Conservation (phyloP, 2,797 vertebrate genomes). For the Aotus griseimembra region DNA sequence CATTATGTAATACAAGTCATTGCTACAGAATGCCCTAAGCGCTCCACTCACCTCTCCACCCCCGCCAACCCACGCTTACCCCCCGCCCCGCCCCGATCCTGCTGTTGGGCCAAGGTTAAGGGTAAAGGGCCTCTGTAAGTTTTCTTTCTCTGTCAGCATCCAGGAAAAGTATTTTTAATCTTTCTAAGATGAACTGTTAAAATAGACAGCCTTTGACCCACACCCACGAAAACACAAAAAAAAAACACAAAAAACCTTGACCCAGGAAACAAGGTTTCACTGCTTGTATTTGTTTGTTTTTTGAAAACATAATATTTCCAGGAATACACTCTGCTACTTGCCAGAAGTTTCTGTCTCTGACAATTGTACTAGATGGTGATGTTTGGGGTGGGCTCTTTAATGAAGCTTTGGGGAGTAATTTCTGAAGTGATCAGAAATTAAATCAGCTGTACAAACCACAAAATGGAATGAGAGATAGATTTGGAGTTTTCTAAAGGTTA, state of each 20-base stretch:
- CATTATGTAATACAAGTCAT: constrained; percentile 84
- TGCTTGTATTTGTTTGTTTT: constrained; percentile 80
- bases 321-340: constrained; percentile 71
- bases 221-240: constrained; percentile 62
- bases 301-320: constrained; percentile 82
- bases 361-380: constrained; percentile 79
- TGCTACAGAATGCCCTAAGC: constrained; percentile 82
- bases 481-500: constrained; percentile 77
- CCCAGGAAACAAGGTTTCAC: constrained; percentile 71
- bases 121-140: constrained; percentile 78
- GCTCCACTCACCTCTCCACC: too few relatives aligned
- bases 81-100: not conserved
- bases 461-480: constrained; percentile 80
- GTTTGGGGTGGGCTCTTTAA: constrained; percentile 77
- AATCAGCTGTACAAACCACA: constrained; percentile 77
- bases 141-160: constrained; percentile 74
- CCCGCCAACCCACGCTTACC: not conserved
- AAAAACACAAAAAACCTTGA: constrained; percentile 65
- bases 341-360: constrained; percentile 81
- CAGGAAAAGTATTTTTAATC: constrained; percentile 64
- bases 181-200: constrained; percentile 61
- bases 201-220: constrained; percentile 70
- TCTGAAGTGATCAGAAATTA: constrained; percentile 69
- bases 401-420: constrained; percentile 80
- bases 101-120: constrained; percentile 75